Base-by-base conservation (phyloP, 2,888 invertebrate species). In the Teleogryllus oceanicus region DNA sequence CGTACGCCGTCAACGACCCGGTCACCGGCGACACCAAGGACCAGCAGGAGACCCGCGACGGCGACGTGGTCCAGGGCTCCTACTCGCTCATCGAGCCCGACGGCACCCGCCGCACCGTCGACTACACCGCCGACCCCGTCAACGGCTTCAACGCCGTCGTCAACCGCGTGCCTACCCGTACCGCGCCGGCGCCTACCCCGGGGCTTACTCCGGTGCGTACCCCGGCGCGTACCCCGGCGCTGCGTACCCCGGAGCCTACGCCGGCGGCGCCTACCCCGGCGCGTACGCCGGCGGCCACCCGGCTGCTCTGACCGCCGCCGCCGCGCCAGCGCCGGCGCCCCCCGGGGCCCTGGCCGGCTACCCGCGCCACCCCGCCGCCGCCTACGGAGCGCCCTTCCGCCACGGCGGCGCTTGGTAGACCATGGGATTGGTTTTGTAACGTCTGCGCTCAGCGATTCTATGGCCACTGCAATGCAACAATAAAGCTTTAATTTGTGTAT, bases 61-160 rank as follows among this genome's bases (percentile, higher is more conserved):
- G 62, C 62, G 62, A 62, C 62, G 62, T 62, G 4, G 62, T 62
- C 16, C 13, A 62, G n/a, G 62, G 62, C 13, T 3, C 11, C 16
- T 62, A 62, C 62, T 62, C 62, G 13, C 62, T 62, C 62, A 62
- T 62, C 62, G 62, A 62, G 8, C 62, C 62, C 62, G 62, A 62
- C 62, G 62, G 62, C 62, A 62, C 62, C 8, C 62, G n/a, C 16
- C 62, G 62, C 13, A n/a, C n/a, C 62, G 62, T 62, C 62, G 62
- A 62, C 62, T 62, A 62, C 62, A 62, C 62, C 62, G 62, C 62
- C 62, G 62, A 62, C 62, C 62, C 62, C 16, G 62, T 62, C 62
- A 62, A 62, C n/a, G 62, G 62, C 62, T 62, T 62, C 62, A 62
- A 62, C 62, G 62, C 62, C 62, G 62, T 62, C 62, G 62, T 62